Evolutionary conservation across 2,113 vertebrate genomes (phyloP).

Genomic region (Pogona vitticeps): DNA sequence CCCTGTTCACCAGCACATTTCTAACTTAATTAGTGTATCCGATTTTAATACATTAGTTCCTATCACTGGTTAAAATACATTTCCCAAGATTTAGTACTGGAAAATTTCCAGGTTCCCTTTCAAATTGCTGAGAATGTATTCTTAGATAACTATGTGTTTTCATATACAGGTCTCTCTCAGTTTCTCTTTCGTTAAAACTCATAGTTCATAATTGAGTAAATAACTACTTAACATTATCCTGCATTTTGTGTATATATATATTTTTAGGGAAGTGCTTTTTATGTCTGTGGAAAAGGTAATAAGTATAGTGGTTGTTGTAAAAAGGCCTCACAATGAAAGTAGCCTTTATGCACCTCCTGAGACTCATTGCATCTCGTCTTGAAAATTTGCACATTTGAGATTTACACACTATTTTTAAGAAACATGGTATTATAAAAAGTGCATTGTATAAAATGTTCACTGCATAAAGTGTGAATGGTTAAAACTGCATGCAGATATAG

Average conservation of each 20-base stretch:
- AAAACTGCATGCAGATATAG: no score
- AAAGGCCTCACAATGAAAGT: conserved; percentile 16
- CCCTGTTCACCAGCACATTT: no score
- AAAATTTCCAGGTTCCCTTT: neutral
- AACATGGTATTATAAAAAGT: no score
- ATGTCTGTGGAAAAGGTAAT: conserved; percentile 42
- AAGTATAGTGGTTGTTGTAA: conserved; percentile 34
- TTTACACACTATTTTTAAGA: no score
- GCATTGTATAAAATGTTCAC: no score
- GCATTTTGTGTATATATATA: conserved; percentile 45
- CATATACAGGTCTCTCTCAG: neutral
- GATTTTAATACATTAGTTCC: no score
- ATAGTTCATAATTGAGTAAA: conserved; percentile 48
- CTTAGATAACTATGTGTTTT: neutral
- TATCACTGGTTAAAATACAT: conserved; percentile 7
- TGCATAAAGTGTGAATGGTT: no score
- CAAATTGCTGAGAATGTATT: conserved; percentile 33
- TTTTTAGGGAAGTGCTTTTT: conserved; percentile 54
- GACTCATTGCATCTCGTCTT: no score
- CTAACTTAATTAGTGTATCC: no score
- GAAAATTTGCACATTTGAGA: no score
- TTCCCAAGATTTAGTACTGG: neutral
- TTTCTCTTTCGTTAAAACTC: neutral
- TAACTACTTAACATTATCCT: conserved; percentile 57
- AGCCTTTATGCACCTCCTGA: no score